Conservation (phyloP, 2,888 invertebrate genomes). For the Orthosia cruda region DNA sequence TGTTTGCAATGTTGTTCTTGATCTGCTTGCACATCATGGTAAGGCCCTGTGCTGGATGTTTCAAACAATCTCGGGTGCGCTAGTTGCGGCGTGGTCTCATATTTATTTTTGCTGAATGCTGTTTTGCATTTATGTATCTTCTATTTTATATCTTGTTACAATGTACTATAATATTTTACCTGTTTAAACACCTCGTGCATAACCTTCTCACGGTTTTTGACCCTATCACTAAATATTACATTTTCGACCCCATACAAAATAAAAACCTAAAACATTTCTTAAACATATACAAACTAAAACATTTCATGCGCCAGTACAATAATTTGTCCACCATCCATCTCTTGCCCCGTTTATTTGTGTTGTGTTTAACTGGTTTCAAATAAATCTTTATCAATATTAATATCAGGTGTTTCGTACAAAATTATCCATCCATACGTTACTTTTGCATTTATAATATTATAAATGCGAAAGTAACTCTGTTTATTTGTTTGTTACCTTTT, state of each 20-base stretch:
- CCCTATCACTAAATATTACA: not conserved
- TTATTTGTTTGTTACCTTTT: too few species aligned
- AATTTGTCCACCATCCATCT: constrained; percentile 18
- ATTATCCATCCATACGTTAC: too few species aligned
- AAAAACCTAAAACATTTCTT: too few species aligned
- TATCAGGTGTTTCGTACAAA: constrained; percentile 26
- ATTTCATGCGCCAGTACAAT: constrained; percentile 29
- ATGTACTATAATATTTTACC: not conserved
- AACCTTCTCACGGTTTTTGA: not conserved
- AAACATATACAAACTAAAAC: constrained; percentile 18
- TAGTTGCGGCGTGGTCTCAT: not conserved
- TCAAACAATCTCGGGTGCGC: not conserved
- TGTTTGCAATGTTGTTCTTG: not conserved
- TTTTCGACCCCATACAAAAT: not conserved
- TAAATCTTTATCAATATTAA: constrained; percentile 45
- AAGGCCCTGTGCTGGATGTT: not conserved
- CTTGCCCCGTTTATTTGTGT: constrained; percentile 13
- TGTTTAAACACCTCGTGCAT: not conserved
- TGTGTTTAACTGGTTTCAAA: constrained; percentile 2
- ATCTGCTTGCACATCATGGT: not conserved
- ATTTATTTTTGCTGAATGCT: too few species aligned
- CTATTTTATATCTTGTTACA: not conserved
- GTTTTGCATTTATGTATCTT: too few species aligned
- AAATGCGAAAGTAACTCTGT: too few species aligned
- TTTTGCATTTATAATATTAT: too few species aligned